Evolutionary conservation across 2,888 invertebrate species (phyloP), one percentile per base, ranked within the genome.

Genomic region (Mythimna lalbum): DNA sequence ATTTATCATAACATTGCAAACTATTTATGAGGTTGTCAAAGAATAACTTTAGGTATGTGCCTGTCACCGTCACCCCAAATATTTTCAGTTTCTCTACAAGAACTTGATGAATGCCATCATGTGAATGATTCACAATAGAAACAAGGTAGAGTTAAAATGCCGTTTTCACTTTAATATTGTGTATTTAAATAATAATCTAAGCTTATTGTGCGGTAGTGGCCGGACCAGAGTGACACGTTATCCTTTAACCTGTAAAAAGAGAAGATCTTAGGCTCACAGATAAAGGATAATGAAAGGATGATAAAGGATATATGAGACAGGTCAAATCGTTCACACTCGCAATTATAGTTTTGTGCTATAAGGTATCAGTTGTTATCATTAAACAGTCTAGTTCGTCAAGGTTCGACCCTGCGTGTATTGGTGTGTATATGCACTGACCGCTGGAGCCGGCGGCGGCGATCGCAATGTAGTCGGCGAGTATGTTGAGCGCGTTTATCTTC

Each of bases 391-490:
- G 17, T 7, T 17, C 14, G 5, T 27, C 52, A 27, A 53, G 23
- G 52, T 53, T 23, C 7, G 17, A 23, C 21, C 3, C 10, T 21
- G 21, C 21, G 50, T 50, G 19, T 27, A 7, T 9, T 14, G 27
- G 19, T 55, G 19, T 31, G 55, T 31, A n/a, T 33, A n/a, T n/a
- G 56, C n/a, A 56, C 33, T 56, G 33, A 56, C 56, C 56, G n/a
- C 33, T 56, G 56, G 31, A 5, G 55, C 6, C 31, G 55, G 33
- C 19, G 56, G n/a, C 1, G 56, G 56, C 56, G 56, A 56, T 33
- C n/a, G 56, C 56, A n/a, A 56, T 56, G 56, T 56, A 56, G 56
- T 56, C 56, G 10, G 56, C 56, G 33, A 56, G 56, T 4, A 56
- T n/a, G n/a, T 56, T 33, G 12, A 56, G 56, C 5, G 56, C 56